These are phyloP conservation scores for Myotis davidii DNA, from an alignment of 2,113 vertebrate species.

Conservation along the genomic window DNA sequence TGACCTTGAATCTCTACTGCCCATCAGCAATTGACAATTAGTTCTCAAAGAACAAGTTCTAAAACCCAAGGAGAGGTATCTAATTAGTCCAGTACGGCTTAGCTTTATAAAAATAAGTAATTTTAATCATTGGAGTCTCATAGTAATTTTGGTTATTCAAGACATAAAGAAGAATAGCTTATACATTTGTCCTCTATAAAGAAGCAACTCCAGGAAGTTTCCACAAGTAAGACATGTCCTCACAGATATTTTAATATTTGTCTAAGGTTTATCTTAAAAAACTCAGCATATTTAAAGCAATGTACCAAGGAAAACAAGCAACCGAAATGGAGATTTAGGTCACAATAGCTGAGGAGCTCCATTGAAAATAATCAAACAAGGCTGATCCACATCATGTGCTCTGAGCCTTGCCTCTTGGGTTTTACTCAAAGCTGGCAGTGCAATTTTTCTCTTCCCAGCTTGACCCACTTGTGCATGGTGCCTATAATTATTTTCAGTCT, in stretches of 20 bases:
- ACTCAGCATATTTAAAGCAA: conserved; percentile 40
- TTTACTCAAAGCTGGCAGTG: conserved; percentile 25
- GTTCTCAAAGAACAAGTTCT: not conserved
- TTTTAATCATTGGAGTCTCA: not conserved
- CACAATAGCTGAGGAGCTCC: conserved; percentile 30
- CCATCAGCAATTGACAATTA: not conserved
- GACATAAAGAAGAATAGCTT: not conserved
- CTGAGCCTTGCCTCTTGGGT: conserved; percentile 39
- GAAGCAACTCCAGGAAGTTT: not conserved
- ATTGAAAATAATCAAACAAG: conserved; percentile 56
- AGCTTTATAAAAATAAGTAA: not conserved
- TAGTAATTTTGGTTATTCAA: not conserved
- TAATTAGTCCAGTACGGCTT: not conserved
- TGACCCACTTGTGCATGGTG: conserved; percentile 42
- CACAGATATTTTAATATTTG: conserved; percentile 24
- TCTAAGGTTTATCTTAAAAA: not conserved
- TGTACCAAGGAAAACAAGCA: conserved; percentile 15
- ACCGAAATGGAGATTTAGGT: conserved; percentile 33
- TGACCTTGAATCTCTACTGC: not conserved
- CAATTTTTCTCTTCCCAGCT: conserved; percentile 44
- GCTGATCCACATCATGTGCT: conserved; percentile 4
- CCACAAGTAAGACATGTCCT: not conserved
- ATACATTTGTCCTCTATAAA: not conserved
- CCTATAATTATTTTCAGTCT: conserved; percentile 47
- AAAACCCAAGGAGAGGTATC: not conserved